A percentile compares a stretch with the other conserved stretches of the same genome.
Evolutionary conservation across 2,888 invertebrate genomes (phyloP).

Genomic region (Hemithea aestivaria): DNA sequence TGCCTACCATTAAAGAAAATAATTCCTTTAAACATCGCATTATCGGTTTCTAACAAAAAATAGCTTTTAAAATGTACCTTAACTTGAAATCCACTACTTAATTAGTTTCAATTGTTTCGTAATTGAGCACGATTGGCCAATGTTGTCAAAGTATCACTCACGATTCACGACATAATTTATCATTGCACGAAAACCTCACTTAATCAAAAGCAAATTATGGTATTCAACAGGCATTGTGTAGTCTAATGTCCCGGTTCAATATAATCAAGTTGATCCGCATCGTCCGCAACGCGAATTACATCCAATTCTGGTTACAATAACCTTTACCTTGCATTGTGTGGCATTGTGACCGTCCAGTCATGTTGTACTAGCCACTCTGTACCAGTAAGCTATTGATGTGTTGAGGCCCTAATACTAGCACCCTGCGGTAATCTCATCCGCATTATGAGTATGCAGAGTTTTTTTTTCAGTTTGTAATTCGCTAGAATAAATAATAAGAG

Average conservation of each 20-base stretch:
- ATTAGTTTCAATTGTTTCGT: conserved; percentile 3
- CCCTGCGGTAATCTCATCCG: too few relatives aligned
- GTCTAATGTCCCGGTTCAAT: conserved; percentile 31
- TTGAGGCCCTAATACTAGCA: too few relatives aligned
- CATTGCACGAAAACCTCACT: conserved; percentile 16
- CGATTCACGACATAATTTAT: not conserved
- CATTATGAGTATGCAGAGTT: too few relatives aligned
- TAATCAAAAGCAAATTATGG: conserved; percentile 27
- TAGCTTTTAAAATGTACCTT: not conserved
- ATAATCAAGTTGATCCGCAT: conserved; percentile 42
- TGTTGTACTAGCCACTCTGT: conserved; percentile 3
- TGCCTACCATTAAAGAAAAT: too few relatives aligned
- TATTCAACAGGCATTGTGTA: conserved; percentile 19
- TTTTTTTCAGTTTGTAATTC: too few relatives aligned
- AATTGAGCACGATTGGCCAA: conserved; percentile 7
- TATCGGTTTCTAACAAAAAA: too few relatives aligned
- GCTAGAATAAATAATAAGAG: too few relatives aligned
- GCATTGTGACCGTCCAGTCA: conserved; percentile 34
- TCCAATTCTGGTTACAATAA: conserved; percentile 62
- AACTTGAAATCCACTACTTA: conserved; percentile 1
- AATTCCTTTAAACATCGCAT: too few relatives aligned
- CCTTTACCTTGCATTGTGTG: conserved; percentile 69
- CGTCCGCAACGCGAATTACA: conserved; percentile 48
- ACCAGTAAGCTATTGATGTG: too few relatives aligned
- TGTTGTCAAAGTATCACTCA: too few relatives aligned